Percentiles rank a stretch among this genome's conserved stretches.
Evolutionary conservation across 2,113 vertebrate genomes (phyloP).

Genomic region (Craseonycteris thonglongyai): DNA sequence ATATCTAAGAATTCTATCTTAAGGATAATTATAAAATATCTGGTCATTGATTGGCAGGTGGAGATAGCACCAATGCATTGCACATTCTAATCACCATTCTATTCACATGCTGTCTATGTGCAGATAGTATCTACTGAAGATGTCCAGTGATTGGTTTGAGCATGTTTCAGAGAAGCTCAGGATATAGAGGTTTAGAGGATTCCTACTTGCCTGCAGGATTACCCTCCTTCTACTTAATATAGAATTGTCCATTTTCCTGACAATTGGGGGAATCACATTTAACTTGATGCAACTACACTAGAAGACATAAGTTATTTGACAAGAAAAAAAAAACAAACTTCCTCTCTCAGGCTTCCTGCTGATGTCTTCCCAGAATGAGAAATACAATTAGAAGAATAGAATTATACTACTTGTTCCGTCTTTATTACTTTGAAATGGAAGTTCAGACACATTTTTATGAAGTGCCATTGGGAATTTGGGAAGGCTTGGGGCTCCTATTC

Average conservation of each 20-base stretch:
- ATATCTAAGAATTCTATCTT: background rate
- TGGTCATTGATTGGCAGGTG: background rate
- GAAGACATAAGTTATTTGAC: background rate
- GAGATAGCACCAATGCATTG: fast-evolving
- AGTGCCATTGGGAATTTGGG: background rate
- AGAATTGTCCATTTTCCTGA: background rate
- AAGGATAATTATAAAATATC: background rate
- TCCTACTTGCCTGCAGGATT: background rate
- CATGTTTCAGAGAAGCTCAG: too few relatives aligned
- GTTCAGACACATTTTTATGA: background rate
- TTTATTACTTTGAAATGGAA: background rate
- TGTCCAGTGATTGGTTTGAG: background rate
- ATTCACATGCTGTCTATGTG: background rate
- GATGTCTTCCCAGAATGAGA: background rate
- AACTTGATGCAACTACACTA: background rate
- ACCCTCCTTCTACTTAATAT: background rate
- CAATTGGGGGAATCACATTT: background rate
- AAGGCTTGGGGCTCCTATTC: background rate
- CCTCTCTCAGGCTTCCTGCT: background rate
- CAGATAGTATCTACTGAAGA: background rate
- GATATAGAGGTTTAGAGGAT: background rate
- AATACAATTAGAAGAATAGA: background rate
- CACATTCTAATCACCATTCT: fast-evolving
- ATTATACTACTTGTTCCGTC: background rate
- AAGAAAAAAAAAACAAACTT: background rate